Base-by-base conservation (phyloP, 2,888 invertebrate genomes). In the Chirona hameri region DNA sequence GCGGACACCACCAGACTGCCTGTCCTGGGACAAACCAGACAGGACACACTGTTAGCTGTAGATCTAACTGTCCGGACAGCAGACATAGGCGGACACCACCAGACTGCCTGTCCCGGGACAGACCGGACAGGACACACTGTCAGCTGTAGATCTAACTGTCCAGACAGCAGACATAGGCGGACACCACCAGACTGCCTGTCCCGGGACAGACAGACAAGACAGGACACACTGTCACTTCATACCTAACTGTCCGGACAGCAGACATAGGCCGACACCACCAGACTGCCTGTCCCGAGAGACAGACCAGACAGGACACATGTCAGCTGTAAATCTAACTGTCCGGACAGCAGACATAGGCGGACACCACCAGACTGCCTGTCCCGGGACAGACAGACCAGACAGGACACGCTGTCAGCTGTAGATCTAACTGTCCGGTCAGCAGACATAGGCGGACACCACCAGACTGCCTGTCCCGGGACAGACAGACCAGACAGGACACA, bases 21-120 rank as follows among this genome's bases (percentile, higher is more conserved):
- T 69, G 69, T 14, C 15, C 12, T 1, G 18, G 2, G 7, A n/a
- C 24, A n/a, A 10, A 12, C 2, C 39, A 39, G 39, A 39, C 39
- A 39, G 39, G 39, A 39, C 39, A 39, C 39, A 39, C 39, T 7
- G 39, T 39, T 7, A 39, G n/a, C n/a, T n/a, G n/a, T n/a, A n/a
- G n/a, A n/a, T n/a, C n/a, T n/a, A n/a, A n/a, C n/a, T 92, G 87
- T 99, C 95, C 0, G 96, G 95, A 88, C 98, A 98, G 0, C 97
- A 96, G 0, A 96, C 98, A 88, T 99, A 99, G 0, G 95, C 93
- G 0, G 98, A 98, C n/a, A 99, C 92, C 0, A 99, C 99, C 82
- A 72, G 72, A 39, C 39, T 72, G 24, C 72, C 69, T 69, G 69
- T 14, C 15, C 15, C 12, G 52, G 12, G 7, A n/a, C 21, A 9